These are phyloP conservation scores for Coleophora flavipennella DNA, from an alignment of 2,888 invertebrate genomes.

Conservation along the genomic window DNA sequence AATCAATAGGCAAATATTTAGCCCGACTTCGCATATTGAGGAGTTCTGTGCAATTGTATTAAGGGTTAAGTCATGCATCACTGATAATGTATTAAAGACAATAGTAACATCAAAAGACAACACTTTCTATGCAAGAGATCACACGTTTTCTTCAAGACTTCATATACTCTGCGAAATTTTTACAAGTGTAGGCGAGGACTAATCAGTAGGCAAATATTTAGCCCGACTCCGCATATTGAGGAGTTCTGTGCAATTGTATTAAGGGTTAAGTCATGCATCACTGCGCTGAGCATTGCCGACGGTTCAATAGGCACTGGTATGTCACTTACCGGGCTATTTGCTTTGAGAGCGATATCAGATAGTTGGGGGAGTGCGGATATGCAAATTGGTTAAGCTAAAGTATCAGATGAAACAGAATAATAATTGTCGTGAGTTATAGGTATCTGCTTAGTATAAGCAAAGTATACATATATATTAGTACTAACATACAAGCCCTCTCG, in stretches of 20 bases:
- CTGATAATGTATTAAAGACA: no score
- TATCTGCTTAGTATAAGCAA: no score
- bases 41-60: constrained; percentile 64
- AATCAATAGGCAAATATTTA: constrained; percentile 64
- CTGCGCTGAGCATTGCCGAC: constrained; percentile 34
- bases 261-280: constrained; percentile 36
- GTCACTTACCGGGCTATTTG: constrained; percentile 34
- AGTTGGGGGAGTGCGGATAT: no score
- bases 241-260: constrained; percentile 64
- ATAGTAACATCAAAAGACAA: no score
- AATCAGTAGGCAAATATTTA: constrained; percentile 64
- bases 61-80: constrained; percentile 36
- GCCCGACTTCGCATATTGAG: constrained; percentile 54
- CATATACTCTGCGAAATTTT: no score
- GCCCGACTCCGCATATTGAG: constrained; percentile 54
- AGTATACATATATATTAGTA: no score
- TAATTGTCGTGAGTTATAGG: no score
- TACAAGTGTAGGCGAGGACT: constrained; percentile 11
- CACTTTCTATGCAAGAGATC: no score
- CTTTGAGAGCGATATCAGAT: constrained; percentile 22
- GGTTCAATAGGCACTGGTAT: constrained; percentile 28
- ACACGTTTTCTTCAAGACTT: no score
- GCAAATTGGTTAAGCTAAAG: no score
- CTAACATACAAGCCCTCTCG: no score
- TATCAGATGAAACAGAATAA: no score